Base-by-base conservation (phyloP, 2,888 invertebrate genomes). In the Parnassius mnemosyne region DNA sequence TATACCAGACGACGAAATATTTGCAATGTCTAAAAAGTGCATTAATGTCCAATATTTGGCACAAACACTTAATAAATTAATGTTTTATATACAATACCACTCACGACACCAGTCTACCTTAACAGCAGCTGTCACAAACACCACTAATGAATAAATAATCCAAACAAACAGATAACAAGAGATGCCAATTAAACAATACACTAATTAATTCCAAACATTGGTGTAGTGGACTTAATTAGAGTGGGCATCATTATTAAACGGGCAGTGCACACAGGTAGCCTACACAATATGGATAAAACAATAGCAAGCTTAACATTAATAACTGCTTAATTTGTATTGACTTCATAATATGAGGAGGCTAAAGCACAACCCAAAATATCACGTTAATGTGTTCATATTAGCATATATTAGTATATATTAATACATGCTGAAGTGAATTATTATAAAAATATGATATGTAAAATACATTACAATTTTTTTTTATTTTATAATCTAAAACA, bases 141-240 rank as follows among this genome's bases (percentile, higher is more conserved):
- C 83, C 80, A 81, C 87, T 90, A 90, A 89, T 90, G 87, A 90
- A 88, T 90, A 89, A 90, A 90, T 90, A 90, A 89, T 86, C 86
- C 85, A 84, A 87, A 87, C 85, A 88, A 88, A 89, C 89, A 90
- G 88, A 90, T 90, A 90, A 91, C 90, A 90, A 89, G 89, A 91
- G 89, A 91, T 89, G 89, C 89, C 90, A 90, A 90, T 91, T 91
- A 90, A 90, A 91, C 90, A 90, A 91, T 91, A 89, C 89, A 87
- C 88, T 91, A 91, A 91, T 91, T 90, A 91, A 90, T 91, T 89
- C 89, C 90, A 91, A 91, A 91, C 90, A 90, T 87, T 87, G 89
- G 83, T 89, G 87, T 89, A 89, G 85, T 91, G 90, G 89, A 89
- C 89, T 89, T 90, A 90, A 91, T 89, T 90, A 89, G 88, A 85